Conservation (phyloP, 2,888 invertebrate species). For the Aphelenchoides bicaudatus region DNA sequence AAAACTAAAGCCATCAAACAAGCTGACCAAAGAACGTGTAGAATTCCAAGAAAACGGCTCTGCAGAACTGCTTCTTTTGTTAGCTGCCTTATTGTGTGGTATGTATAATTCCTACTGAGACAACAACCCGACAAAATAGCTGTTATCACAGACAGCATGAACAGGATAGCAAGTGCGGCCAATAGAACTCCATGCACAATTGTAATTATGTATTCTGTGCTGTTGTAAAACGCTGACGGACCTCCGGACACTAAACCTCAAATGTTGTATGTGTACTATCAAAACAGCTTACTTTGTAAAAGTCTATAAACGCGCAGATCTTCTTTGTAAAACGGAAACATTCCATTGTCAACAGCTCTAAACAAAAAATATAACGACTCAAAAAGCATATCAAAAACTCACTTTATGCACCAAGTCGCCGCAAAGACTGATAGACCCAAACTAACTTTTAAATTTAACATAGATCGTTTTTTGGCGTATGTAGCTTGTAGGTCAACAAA, state of each 20-base stretch:
- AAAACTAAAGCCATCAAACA: conserved; percentile 50
- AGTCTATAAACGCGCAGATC: conserved; percentile 48
- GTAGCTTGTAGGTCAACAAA: conserved; percentile 52
- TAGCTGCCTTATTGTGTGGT: conserved; percentile 37
- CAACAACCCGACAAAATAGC: conserved; percentile 48
- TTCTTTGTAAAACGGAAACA: conserved; percentile 55
- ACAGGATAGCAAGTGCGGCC: conserved; percentile 46
- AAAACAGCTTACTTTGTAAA: conserved; percentile 23
- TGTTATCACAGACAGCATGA: conserved; percentile 46
- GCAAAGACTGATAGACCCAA: conserved; percentile 56
- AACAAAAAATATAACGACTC: no score
- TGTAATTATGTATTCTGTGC: conserved; percentile 50
- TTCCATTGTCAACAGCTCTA: conserved; percentile 57
- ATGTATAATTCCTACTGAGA: conserved; percentile 34
- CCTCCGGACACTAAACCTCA: no score
- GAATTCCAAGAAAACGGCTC: conserved; percentile 36
- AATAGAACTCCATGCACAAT: conserved; percentile 55
- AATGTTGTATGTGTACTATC: no score
- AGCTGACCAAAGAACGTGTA: conserved; percentile 54
- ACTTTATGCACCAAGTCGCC: conserved; percentile 57
- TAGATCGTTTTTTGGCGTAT: conserved; percentile 40
- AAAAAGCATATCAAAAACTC: no score
- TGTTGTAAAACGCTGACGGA: conserved; percentile 15
- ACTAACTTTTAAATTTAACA: conserved; percentile 54
- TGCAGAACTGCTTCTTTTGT: conserved; percentile 36